phyloP scores from a whole-genome alignment of 2,888 invertebrate species.

The Coleophora deauratella region DNA sequence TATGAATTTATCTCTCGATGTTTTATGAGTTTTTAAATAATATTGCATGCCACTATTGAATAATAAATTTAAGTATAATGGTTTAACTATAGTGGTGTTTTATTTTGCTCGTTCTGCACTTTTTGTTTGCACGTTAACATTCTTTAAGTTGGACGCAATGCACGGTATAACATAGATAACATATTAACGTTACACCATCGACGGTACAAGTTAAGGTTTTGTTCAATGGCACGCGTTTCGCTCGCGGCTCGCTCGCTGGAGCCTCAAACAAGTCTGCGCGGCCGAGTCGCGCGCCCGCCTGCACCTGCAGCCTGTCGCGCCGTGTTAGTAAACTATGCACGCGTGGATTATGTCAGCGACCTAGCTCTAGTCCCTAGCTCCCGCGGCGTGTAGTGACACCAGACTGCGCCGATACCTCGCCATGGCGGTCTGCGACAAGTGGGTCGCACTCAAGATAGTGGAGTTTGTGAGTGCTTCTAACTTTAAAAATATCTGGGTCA shows the following conservation, averaged over 20 bases:
- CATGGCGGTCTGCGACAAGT: conserved; percentile 70
- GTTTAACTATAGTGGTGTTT: conserved; percentile 52
- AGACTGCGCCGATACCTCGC: conserved; percentile 12
- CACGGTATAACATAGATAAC: neutral
- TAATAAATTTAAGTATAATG: conserved; percentile 73
- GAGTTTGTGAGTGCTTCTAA: conserved; percentile 57
- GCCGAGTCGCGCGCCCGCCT: conserved; percentile 48
- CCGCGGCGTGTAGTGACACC: neutral
- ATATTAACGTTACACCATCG: conserved; percentile 10
- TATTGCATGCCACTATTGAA: conserved; percentile 66
- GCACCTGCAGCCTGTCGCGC: neutral
- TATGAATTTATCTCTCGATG: conserved; percentile 65
- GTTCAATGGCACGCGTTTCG: conserved; percentile 44
- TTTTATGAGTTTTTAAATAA: conserved; percentile 61
- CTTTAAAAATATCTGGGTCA: too few species aligned
- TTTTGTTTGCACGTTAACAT: conserved; percentile 8
- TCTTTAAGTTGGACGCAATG: too few species aligned
- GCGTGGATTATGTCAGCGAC: conserved; percentile 27
- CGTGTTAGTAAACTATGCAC: conserved; percentile 1
- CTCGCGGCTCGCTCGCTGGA: conserved; percentile 26
- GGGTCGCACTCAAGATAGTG: conserved; percentile 70
- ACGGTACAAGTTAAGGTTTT: conserved; percentile 23
- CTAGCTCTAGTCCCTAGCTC: neutral
- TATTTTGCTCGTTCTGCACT: conserved; percentile 31
- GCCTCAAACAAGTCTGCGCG: conserved; percentile 45